These are phyloP conservation scores for Sinopyrophorus schimmeli DNA, from an alignment of 2,888 invertebrate genomes.

Conservation along the genomic window DNA sequence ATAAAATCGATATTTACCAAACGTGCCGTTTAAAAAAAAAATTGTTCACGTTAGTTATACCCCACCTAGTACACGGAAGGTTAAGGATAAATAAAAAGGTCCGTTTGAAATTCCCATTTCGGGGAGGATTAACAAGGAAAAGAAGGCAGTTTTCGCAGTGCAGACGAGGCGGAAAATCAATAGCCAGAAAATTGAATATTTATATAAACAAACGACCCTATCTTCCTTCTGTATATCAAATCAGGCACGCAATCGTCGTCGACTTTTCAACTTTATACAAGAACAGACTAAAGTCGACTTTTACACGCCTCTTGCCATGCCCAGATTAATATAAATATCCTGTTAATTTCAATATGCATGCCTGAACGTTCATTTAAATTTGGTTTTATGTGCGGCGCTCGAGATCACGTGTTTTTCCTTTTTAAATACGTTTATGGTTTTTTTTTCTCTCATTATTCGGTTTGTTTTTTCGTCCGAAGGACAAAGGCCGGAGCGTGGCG, in stretches of 20 bases:
- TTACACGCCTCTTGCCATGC: conserved; percentile 26
- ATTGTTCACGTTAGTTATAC: too few relatives aligned
- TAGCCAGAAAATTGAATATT: conserved; percentile 33
- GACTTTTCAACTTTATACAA: conserved; percentile 19
- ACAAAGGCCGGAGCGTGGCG: too few relatives aligned
- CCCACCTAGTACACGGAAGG: too few relatives aligned
- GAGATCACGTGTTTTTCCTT: conserved; percentile 9
- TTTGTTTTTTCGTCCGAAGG: too few relatives aligned
- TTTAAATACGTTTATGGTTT: conserved; percentile 5
- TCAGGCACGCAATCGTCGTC: conserved; percentile 18
- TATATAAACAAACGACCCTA: conserved; percentile 28
- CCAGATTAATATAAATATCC: conserved; percentile 31
- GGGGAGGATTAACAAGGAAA: too few relatives aligned
- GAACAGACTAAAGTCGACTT: conserved; percentile 19
- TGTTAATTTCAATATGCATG: conserved; percentile 28
- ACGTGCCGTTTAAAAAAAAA: too few relatives aligned
- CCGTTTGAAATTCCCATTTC: too few relatives aligned
- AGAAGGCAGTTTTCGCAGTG: too few relatives aligned
- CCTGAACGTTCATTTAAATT: conserved; percentile 31
- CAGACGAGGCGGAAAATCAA: conserved; percentile 20
- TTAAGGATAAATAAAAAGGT: too few relatives aligned
- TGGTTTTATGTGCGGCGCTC: conserved; percentile 23
- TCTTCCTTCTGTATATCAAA: conserved; percentile 20
- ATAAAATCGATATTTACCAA: too few relatives aligned
- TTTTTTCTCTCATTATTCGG: too few relatives aligned